Base-by-base conservation (phyloP, 2,113 vertebrate species). In the Passer montanus region DNA sequence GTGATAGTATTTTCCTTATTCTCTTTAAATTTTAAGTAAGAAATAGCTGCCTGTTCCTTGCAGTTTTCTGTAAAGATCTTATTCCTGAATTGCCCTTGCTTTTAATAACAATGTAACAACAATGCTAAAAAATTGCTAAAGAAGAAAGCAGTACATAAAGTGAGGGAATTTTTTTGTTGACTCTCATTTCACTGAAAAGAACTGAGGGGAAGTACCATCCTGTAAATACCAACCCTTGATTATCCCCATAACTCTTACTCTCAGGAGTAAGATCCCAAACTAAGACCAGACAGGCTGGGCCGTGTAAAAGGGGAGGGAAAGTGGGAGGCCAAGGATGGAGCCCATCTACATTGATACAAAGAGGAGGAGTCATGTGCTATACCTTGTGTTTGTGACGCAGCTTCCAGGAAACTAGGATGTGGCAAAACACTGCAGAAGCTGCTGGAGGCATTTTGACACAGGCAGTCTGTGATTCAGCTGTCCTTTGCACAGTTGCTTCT, bases 281-380 rank as follows among this genome's bases (percentile, higher is more conserved):
- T 58, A 63, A 63, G 20, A 33, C 6, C 21, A 19, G 28, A 37
- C 7, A 47, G 12, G 18, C 4, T 59, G 37, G 27, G 37, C 15
- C 63, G 30, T 27, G 35, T 1, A 1, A 53, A 83, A 75, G 2
- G 6, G 31, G 5, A 77, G 21, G 5, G 6, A 33, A 49, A 47
- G 30, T 17, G 5, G 4, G 30, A 72, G 2, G 11, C 5, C 43
- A 35, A 64, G 24, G 11, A 8, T 55, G 21, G 44, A 73, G 12
- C 4, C 13, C 53, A 9, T 33, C 6, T 28, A 3, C 20, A 1
- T 5, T 15, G 6, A 9, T 27, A 24, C 2, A 11, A 50, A 63
- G 24, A 31, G 17, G 21, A 85, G 41, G 20, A 58, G 11, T 7
- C 13, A 17, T 62, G 58, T 91, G 35, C 14, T 59, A 0, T 19